Percentiles rank a stretch among this genome's conserved stretches.
Conservation (phyloP, 2,797 vertebrate species). For the Perodicticus potto region DNA sequence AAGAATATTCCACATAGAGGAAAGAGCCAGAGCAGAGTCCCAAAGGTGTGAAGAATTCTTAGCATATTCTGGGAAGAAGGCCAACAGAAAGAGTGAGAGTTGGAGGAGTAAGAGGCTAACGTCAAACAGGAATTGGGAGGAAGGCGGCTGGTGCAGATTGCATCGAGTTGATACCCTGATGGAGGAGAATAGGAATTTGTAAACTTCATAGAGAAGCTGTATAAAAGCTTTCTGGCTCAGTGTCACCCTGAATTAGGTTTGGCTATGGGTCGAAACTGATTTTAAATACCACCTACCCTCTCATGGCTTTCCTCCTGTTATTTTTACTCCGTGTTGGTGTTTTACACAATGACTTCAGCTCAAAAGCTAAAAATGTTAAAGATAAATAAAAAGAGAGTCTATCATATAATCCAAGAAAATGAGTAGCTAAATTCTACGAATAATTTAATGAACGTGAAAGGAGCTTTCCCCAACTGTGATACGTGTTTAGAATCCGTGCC, state of each 20-base stretch:
- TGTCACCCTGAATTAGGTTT: slow-evolving; percentile 34
- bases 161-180: fast-evolving
- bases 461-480: background rate
- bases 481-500: background rate
- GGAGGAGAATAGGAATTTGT: background rate
- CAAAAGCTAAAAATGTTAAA: too few relatives aligned
- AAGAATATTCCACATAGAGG: background rate
- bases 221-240: background rate
- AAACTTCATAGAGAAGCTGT: background rate
- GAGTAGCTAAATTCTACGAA: background rate
- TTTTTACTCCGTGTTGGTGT: background rate
- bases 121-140: background rate
- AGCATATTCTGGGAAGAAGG: background rate
- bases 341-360: background rate
- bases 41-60: background rate
- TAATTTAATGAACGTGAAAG: background rate
- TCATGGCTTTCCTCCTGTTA: background rate
- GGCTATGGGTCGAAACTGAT: background rate
- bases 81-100: background rate
- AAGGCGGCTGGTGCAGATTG: background rate
- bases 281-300: background rate
- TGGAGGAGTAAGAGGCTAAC: background rate
- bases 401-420: background rate
- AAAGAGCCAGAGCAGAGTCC: background rate
- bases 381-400: background rate